Base-by-base conservation (phyloP, 1,140 invertebrate species). In the Cydia fagiglandana region DNA sequence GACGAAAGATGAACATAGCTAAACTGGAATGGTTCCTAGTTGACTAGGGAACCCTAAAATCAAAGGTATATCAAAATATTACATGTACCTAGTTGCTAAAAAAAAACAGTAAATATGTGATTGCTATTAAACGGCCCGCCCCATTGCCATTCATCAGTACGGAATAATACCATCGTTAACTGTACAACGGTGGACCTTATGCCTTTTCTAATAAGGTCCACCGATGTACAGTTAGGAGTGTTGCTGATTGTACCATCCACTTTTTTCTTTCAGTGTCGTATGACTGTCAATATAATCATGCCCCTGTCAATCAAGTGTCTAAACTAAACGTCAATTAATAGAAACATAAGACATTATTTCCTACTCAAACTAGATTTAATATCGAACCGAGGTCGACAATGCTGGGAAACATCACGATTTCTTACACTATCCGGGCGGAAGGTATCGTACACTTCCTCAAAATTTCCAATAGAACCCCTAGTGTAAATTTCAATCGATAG, bases 341-440 rank as follows among this genome's bases (percentile, higher is more conserved):
- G 20, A 61, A 61, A 61, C 56, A 61, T 24, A 56, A 61, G 56
- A 61, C 56, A 24, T 61, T 61, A 24, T 61, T 61, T 61, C 56
- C 56, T 61, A 61, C 1, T 61, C 20, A 61, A 24, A 61, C 56
- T 61, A 9, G 17, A 61, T 10, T 12, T 24, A 24, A 24, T 24
- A 20, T 24, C 56, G 20, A 24, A n/a, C 15, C 47, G 5, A 61
- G 56, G 56, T 24, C 7, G 53, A 9, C 9, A n/a, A 0, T 61
- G 53, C 53, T 61, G 10, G 20, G 50, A n/a, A 17, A 17, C 50
- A n/a, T 53, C 15, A 15, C 12, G 6, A 53, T n/a, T 17, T n/a
- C 50, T n/a, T n/a, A 53, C 7, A 41, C 38, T 41, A 41, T 38
- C 2, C 0, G 34, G 7, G 38, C 38, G 38, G 38, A 10, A 41